Evolutionary conservation across 2,113 vertebrate species (phyloP).

Genomic region (Lutjanus erythropterus): DNA sequence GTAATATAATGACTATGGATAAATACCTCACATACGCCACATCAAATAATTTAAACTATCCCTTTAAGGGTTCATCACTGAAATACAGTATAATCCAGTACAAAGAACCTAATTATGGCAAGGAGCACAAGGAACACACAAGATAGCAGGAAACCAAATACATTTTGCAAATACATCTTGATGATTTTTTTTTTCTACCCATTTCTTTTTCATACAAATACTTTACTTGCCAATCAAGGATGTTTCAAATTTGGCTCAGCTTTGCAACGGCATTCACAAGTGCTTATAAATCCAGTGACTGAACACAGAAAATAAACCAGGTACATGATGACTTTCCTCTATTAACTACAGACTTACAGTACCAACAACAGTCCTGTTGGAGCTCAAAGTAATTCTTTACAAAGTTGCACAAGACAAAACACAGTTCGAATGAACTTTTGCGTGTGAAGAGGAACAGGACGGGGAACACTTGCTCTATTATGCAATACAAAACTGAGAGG

Average conservation of each 20-base stretch:
- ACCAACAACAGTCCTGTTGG: conserved; percentile 40
- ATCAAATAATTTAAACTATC: no score
- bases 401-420: conserved; percentile 64
- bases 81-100: conserved; percentile 55
- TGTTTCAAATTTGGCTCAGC: conserved; percentile 71
- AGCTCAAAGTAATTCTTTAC: conserved; percentile 52
- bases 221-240: conserved; percentile 45
- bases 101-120: conserved; percentile 58
- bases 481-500: conserved; percentile 44
- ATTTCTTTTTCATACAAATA: conserved; percentile 23
- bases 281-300: conserved; percentile 76
- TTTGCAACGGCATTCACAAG: conserved; percentile 71
- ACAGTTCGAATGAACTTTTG: conserved; percentile 41
- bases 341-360: conserved; percentile 35
- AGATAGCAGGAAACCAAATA: conserved; percentile 52
- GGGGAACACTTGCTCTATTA: conserved; percentile 21
- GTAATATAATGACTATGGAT: no score
- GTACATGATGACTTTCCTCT: conserved; percentile 43
- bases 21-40: no score
- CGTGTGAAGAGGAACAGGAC: conserved; percentile 36
- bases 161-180: conserved; percentile 46
- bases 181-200: conserved; percentile 19
- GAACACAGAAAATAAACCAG: conserved; percentile 57
- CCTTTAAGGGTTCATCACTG: conserved; percentile 55
- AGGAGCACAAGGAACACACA: conserved; percentile 63